Evolutionary conservation across 2,888 invertebrate species (phyloP), one percentile per base, ranked within the genome.

Genomic region (Schrankia costaestrigalis): DNA sequence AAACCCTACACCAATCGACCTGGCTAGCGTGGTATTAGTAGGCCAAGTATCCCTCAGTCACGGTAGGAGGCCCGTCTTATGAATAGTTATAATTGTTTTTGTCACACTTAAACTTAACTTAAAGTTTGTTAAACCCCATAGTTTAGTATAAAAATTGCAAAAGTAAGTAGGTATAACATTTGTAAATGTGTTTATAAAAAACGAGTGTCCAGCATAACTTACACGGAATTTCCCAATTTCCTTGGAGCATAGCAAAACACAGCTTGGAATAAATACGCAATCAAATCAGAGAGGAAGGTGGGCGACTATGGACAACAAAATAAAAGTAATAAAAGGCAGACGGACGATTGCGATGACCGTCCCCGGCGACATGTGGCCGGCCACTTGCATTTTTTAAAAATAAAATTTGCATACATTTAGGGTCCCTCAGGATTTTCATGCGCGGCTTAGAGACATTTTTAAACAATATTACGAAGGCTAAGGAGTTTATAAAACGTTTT

Each of bases 401-500:
- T 83, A 83, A 83, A 81, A 85, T 85, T 84, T 75, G 80, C 85
- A 85, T 85, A 74, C 75, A 59, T 72, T 79, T 75, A 72, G 73
- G 74, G 71, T 51, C 52, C 59, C 50, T 53, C 49, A 48, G 53
- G 51, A 32, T 45, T 43, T 50, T 40, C 49, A 49, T 52, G 33
- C 41, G 41, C 29, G 35, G 36, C 43, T 52, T 27, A 38, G 49
- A 49, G 51, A 53, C 47, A 56, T 60, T 60, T 59, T 60, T 61
- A 60, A 60, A 56, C 58, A 60, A 57, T 61, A 56, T 56, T 56
- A 38, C 56, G 31, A 36, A 41, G 38, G 43, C 51, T 55, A 60
- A 56, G 59, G 49, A 58, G 58, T 56, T 58, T 58, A 56, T 58
- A 59, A 58, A 59, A 40, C 51, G 58, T 35, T 57, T 57, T 50